Evolutionary conservation across 2,888 invertebrate genomes (phyloP), one percentile per base, ranked within the genome.

Genomic region (Sarcophaga subvicina): DNA sequence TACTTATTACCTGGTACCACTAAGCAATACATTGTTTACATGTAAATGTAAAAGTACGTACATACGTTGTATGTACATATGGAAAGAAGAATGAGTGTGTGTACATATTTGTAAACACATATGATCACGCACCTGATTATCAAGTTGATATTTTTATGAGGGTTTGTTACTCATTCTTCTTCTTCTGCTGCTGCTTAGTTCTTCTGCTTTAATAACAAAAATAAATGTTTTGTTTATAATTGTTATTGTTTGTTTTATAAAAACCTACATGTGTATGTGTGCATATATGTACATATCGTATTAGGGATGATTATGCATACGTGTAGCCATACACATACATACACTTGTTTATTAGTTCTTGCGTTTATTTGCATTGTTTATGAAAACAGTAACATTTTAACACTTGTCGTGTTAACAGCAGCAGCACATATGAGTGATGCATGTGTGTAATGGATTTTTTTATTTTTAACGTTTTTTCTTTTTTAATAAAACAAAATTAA

Each of bases 81-180:
- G 49, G 2, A 11, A 49, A 49, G 49, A 49, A 49, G 49, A 49
- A 49, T 49, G 11, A 49, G 14, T 49, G 0, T 49, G 14, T 14
- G 14, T 49, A 70, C 82, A 83, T 73, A 83, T 89, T 77, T 88
- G 88, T 88, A 84, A 90, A 89, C 89, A 89, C 88, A 89, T 83
- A 89, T 90, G 89, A 82, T 90, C 89, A 89, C 90, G 89, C 91
- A 91, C 91, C 91, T 91, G 90, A 91, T 91, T 91, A 91, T 89
- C 90, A 59, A 59, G 67, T 63, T 69, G 62, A 63, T 72, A 64
- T 59, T 83, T 79, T 83, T 81, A 80, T 83, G 80, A 84, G 80
- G 78, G 81, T 81, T 79, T 77, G 27, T 66, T 63, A 75, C 22
- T 20, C 49, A 2, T 76, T 79, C n/a, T 49, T 17, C 27, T 63